Evolutionary conservation across 2,797 vertebrate species (phyloP).

Genomic region (Diglossa cyanea): DNA sequence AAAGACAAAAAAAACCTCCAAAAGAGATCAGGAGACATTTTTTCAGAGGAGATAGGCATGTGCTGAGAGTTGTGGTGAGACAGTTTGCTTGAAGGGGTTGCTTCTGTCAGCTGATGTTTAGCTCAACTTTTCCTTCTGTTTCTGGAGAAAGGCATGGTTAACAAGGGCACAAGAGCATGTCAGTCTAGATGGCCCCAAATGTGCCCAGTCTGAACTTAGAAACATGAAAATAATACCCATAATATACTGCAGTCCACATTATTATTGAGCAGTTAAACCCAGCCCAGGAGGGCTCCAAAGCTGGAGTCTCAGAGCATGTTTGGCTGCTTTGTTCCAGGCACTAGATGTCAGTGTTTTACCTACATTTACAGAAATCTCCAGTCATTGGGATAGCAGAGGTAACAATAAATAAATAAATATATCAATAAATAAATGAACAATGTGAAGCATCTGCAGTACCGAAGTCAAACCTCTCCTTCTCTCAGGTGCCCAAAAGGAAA

Average conservation of each 20-base stretch:
- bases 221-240: not conserved
- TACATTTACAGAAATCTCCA: not conserved
- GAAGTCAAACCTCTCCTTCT: not conserved
- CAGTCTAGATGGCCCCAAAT: not conserved
- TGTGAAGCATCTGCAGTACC: not conserved
- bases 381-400: not conserved
- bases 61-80: not conserved
- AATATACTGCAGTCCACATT: not conserved
- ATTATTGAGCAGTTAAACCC: not conserved
- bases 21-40: not conserved
- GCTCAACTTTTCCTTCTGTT: not conserved
- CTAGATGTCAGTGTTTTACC: constrained; percentile 79
- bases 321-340: constrained; percentile 48
- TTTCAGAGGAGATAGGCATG: not conserved
- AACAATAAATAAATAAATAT: not conserved
- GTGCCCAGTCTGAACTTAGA: not conserved
- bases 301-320: not conserved
- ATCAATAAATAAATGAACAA: not conserved
- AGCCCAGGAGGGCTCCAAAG: not conserved
- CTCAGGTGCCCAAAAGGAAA: not conserved
- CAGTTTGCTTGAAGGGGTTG: not conserved
- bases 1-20: not conserved
- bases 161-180: not conserved
- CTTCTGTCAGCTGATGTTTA: not conserved
- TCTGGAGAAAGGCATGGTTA: not conserved